phyloP scores from a whole-genome alignment of 2,113 vertebrate species.

The Rhea americana region DNA sequence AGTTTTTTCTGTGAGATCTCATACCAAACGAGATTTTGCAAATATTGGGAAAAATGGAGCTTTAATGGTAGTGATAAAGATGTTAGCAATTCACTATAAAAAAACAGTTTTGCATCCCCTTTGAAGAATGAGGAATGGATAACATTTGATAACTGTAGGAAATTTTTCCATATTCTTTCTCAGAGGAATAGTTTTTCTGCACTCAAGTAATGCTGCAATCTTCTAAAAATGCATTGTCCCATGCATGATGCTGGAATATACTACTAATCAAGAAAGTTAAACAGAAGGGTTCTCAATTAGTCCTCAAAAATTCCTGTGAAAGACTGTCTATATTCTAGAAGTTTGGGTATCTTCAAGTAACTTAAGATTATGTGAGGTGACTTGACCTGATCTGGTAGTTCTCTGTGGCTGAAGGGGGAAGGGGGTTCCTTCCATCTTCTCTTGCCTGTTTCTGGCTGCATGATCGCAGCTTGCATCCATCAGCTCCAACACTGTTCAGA shows the following conservation, averaged over 20 bases:
- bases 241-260: background rate
- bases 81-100: slow-evolving; percentile 11
- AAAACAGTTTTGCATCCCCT: background rate
- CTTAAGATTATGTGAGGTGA: background rate
- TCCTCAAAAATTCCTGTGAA: background rate
- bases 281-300: background rate
- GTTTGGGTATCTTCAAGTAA: background rate
- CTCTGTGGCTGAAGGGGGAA: background rate
- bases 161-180: background rate
- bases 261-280: background rate
- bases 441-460: background rate
- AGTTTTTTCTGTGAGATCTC: background rate
- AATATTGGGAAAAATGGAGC: background rate
- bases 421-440: background rate
- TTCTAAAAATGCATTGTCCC: background rate
- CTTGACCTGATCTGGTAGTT: background rate
- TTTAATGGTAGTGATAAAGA: slow-evolving; percentile 1
- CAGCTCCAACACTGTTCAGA: background rate
- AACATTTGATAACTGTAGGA: background rate
- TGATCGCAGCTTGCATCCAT: background rate
- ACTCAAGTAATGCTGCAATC: background rate
- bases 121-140: background rate
- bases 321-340: background rate
- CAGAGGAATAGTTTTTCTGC: background rate
- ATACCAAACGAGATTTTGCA: background rate